Evolutionary conservation across 2,797 vertebrate genomes (phyloP), one percentile per base, ranked within the genome.

Genomic region (Sebastes elongatus): DNA sequence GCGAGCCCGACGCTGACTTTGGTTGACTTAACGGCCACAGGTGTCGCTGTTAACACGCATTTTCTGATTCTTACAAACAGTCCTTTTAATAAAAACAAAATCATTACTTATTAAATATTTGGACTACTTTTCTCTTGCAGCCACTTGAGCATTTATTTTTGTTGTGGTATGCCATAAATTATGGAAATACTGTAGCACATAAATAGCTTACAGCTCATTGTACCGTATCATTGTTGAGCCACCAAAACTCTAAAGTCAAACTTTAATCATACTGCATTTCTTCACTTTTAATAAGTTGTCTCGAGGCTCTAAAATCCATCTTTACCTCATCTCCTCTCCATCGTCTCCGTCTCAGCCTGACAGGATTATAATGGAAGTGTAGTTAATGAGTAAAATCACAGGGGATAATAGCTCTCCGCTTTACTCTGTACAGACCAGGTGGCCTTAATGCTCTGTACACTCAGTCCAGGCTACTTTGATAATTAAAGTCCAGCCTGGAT

Each of bases 401-500:
- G 42, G 70, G 70, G 80, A 70, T 14, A 20, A 52, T 5, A 66
- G 57, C 25, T 63, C 69, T 69, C 53, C 8, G 16, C 28, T 57
- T 42, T 42, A 57, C 76, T 72, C 46, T 55, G 65, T 10, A 6
- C 55, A 57, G 73, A 80, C 46, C 66, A 64, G 81, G 77, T 82
- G 72, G 64, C 71, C 81, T 73, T 35, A 28, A 52, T 52, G 80
- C 60, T 79, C 74, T 25, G 70, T 57, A 27, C 30, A 6, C 76
- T 82, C 42, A 0, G 68, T 56, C 46, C 30, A 14, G 32, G 9
- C 16, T 11, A 28, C 64, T 67, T 2, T 13, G 76, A 76, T 88
- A 89, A 90, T 88, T 90, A 72, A 88, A 83, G 78, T 60, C 42
- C 33, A 2, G 57, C 46, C 76, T 71, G 74, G 33, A n/a, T 10